A percentile compares a stretch with the other conserved stretches of the same genome.
Conservation (phyloP, 2,797 vertebrate species). For the Otolemur crassicaudatus region DNA sequence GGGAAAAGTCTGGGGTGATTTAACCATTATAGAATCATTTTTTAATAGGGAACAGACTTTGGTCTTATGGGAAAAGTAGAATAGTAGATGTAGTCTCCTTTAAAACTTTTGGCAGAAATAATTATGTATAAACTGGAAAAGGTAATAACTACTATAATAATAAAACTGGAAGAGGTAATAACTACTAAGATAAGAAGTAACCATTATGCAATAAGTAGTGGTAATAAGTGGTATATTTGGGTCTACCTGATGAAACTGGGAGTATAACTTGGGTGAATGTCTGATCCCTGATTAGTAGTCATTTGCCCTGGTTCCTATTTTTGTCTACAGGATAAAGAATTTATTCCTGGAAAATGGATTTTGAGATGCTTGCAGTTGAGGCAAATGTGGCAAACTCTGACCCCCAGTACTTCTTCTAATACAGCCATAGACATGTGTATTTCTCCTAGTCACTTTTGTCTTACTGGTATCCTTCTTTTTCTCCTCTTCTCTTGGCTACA, state of each 20-base stretch:
- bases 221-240: neutral
- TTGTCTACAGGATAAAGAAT: neutral
- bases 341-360: neutral
- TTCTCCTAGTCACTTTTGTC: neutral
- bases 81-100: neutral
- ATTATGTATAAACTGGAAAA: neutral
- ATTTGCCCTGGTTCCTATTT: neutral
- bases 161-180: neutral
- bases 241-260: neutral
- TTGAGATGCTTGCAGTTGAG: neutral
- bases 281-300: neutral
- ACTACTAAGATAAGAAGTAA: neutral
- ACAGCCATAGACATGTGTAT: neutral
- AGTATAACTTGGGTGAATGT: neutral
- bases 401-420: neutral
- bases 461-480: neutral
- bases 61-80: neutral
- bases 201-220: neutral
- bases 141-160: neutral
- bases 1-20: neutral
- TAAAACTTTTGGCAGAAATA: conserved; percentile 26
- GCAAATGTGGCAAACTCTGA: neutral
- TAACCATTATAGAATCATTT: neutral
- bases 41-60: neutral
- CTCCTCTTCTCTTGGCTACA: neutral